These are phyloP conservation scores for Trinorchestia longiramus DNA, from an alignment of 1,140 invertebrate species.

Conservation along the genomic window DNA sequence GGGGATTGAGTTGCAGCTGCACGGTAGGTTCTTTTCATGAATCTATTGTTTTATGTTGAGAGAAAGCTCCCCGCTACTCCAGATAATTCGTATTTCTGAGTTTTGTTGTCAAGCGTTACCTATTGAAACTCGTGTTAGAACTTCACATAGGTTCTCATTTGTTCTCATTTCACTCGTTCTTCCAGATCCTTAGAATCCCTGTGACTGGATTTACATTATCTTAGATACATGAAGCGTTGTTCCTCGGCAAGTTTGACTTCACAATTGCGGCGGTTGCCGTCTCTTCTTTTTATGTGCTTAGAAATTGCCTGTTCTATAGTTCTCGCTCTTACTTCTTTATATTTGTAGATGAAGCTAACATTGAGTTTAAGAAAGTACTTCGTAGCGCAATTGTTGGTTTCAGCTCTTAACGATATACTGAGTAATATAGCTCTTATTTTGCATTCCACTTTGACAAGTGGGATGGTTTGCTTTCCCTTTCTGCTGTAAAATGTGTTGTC, in stretches of 20 bases:
- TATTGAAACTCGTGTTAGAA: background rate
- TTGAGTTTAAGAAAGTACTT: background rate
- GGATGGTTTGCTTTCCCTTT: background rate
- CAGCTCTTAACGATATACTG: background rate
- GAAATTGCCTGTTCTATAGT: background rate
- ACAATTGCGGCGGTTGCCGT: background rate
- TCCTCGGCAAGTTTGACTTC: background rate
- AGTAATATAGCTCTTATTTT: background rate
- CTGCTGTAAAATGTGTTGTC: background rate
- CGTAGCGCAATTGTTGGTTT: background rate
- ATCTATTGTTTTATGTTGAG: background rate
- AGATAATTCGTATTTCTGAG: background rate
- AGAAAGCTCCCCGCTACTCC: too few species aligned
- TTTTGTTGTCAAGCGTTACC: background rate
- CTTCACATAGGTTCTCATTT: background rate
- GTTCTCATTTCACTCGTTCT: background rate
- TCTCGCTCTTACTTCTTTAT: background rate
- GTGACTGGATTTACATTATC: background rate
- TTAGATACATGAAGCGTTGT: background rate
- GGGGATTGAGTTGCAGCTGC: background rate
- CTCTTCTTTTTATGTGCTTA: background rate
- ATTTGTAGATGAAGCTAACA: background rate
- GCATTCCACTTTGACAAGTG: background rate
- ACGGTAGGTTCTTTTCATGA: background rate
- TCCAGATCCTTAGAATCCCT: background rate